phyloP scores from a whole-genome alignment of 2,888 invertebrate genomes.

The Heterodera filipjevi region DNA sequence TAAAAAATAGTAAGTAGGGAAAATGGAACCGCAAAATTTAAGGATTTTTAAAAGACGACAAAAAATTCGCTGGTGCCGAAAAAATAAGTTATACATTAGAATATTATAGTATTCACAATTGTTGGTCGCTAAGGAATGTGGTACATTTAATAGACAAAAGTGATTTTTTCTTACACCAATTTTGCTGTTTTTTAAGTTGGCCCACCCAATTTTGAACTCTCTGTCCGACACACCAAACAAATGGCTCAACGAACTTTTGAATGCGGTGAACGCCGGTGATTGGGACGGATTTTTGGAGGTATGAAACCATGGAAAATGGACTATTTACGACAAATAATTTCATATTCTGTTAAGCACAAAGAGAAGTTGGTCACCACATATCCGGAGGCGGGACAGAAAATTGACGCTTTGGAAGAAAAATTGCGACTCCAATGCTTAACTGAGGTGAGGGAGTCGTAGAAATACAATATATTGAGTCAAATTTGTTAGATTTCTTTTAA shows the following conservation, averaged over 20 bases:
- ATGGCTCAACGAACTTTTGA: slow-evolving; percentile 77
- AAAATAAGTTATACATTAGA: too few species aligned
- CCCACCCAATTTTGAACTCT: slow-evolving; percentile 88
- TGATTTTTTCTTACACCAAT: neutral
- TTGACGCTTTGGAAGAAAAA: slow-evolving; percentile 73
- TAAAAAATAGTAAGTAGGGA: too few species aligned
- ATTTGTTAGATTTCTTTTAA: too few species aligned
- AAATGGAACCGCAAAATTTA: too few species aligned
- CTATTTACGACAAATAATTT: neutral
- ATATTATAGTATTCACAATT: too few species aligned
- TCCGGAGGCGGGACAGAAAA: slow-evolving; percentile 57
- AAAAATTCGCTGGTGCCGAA: too few species aligned
- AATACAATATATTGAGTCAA: too few species aligned
- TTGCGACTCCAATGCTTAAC: slow-evolving; percentile 92
- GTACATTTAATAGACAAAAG: too few species aligned
- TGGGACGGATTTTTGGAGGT: slow-evolving; percentile 53
- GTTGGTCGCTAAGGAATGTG: neutral
- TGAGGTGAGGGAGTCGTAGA: slow-evolving; percentile 72
- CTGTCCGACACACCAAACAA: slow-evolving; percentile 80
- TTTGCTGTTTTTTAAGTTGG: slow-evolving; percentile 72
- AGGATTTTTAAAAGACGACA: too few species aligned
- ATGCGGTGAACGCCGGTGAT: slow-evolving; percentile 85
- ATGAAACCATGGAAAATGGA: neutral
- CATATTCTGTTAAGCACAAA: slow-evolving; percentile 12
- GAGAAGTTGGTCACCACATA: slow-evolving; percentile 59